Evolutionary conservation across 23 tunicate genomes (phyloP).

Genomic region (Ascidia mentula): DNA sequence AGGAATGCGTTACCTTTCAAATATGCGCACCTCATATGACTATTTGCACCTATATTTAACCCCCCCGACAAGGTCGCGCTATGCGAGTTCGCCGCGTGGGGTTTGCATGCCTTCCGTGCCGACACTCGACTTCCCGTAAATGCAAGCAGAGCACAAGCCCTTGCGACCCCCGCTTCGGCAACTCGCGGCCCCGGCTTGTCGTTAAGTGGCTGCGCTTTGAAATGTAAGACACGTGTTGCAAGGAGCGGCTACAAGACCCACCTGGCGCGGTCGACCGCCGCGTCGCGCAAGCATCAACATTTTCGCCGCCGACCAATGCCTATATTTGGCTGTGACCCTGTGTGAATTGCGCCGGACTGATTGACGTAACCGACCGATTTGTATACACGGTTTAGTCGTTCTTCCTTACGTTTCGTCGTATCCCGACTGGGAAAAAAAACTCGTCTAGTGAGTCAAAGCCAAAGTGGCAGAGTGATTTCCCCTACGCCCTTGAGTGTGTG

Average conservation of each 20-base stretch:
- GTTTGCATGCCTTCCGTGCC: not conserved
- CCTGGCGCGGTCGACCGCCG: not conserved
- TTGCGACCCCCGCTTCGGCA: not conserved
- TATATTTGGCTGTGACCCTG: too few species aligned
- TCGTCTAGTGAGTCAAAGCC: too few species aligned
- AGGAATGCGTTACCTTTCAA: not conserved
- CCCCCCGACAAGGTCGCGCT: not conserved
- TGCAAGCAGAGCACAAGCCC: not conserved
- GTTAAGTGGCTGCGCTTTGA: constrained; percentile 4
- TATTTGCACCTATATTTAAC: not conserved
- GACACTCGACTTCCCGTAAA: not conserved
- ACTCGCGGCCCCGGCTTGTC: not conserved
- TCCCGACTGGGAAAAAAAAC: too few species aligned
- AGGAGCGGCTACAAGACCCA: constrained; percentile 11
- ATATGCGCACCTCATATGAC: not conserved
- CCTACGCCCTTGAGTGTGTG: not conserved
- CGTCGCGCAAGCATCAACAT: not conserved
- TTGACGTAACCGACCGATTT: too few species aligned
- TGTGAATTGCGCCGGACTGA: too few species aligned
- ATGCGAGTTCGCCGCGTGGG: too few species aligned
- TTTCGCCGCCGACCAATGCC: too few species aligned
- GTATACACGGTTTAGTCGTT: too few species aligned
- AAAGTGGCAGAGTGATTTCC: not conserved
- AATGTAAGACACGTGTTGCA: constrained; percentile 4
- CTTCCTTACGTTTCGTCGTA: too few species aligned